Conservation (phyloP, 2,888 invertebrate genomes). For the Aradus depressus region DNA sequence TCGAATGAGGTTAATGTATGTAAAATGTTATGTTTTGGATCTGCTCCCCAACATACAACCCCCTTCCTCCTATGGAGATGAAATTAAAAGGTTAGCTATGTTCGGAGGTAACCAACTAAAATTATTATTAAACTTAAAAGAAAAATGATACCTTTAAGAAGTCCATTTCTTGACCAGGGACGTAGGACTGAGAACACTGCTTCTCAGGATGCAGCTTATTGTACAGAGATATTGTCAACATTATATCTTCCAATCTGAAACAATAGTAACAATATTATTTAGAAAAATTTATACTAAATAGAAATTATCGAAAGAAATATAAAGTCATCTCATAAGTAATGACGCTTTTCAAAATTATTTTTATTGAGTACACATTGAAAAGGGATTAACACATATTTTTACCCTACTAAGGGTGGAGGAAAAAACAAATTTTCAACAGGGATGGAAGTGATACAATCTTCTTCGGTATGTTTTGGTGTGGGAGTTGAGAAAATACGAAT, state of each 20-base stretch:
- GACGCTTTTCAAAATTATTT: neutral
- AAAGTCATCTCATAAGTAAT: neutral
- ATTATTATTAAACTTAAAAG: neutral
- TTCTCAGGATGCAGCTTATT: constrained; percentile 43
- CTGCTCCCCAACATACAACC: too few relatives aligned
- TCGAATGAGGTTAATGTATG: too few relatives aligned
- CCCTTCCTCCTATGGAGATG: too few relatives aligned
- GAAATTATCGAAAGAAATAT: neutral
- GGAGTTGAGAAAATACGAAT: too few relatives aligned
- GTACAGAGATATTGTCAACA: constrained; percentile 45
- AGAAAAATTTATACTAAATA: constrained; percentile 3
- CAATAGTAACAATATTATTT: too few relatives aligned
- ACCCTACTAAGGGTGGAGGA: neutral
- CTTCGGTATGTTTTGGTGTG: too few relatives aligned
- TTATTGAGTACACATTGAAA: too few relatives aligned
- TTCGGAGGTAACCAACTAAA: neutral
- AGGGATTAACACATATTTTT: too few relatives aligned
- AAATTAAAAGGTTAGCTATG: too few relatives aligned
- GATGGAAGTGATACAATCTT: neutral
- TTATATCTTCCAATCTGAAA: constrained; percentile 45
- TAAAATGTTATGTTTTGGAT: too few relatives aligned
- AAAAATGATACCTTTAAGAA: constrained; percentile 35
- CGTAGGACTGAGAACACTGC: constrained; percentile 33
- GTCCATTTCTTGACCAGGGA: constrained; percentile 41
- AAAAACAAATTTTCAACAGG: neutral